Evolutionary conservation across 2,113 vertebrate species (phyloP).

Genomic region (Bubo bubo): DNA sequence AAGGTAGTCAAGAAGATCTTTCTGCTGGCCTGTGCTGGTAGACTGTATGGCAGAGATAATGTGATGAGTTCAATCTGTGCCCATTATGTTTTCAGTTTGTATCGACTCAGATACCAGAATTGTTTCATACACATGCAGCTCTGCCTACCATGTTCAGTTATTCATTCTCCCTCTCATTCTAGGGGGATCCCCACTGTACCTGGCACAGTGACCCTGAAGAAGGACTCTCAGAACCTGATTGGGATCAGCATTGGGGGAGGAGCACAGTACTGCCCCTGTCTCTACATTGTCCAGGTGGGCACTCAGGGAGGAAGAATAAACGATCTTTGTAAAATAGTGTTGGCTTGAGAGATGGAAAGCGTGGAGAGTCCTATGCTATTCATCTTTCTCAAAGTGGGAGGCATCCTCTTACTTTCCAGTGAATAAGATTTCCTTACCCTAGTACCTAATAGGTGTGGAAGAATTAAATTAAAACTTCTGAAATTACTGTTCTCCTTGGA

Average conservation of each 20-base stretch:
- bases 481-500: background rate
- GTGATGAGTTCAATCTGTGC: background rate
- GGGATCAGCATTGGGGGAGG: conserved; percentile 98
- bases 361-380: background rate
- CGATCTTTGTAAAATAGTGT: background rate
- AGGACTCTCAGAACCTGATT: conserved; percentile 94
- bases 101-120: rapidly evolving
- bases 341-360: background rate
- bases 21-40: background rate
- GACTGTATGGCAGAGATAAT: background rate
- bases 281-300: conserved; percentile 97
- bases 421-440: background rate
- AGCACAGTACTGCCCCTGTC: conserved; percentile 96
- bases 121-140: background rate
- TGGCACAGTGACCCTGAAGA: conserved; percentile 91
- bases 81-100: background rate
- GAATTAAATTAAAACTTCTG: background rate
- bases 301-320: background rate
- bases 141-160: background rate
- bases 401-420: background rate
- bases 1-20: background rate
- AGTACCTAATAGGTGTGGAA: background rate
- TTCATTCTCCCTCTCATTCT: background rate
- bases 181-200: conserved; percentile 97
- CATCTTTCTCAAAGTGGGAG: background rate